phyloP scores from a whole-genome alignment of 2,797 vertebrate species.

The Sebastes baramenuke region DNA sequence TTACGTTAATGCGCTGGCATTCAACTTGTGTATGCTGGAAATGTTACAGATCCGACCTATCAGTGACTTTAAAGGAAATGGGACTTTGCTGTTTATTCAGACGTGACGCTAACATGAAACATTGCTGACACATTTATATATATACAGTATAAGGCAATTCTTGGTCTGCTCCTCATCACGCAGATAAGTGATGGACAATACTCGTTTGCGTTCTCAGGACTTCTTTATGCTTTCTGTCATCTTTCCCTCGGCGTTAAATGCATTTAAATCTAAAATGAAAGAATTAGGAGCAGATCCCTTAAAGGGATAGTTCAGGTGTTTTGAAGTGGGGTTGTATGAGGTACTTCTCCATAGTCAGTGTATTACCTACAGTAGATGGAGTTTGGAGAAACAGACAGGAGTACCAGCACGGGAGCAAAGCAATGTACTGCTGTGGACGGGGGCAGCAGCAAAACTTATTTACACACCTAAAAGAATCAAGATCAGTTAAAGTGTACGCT shows the following conservation, averaged over 20 bases:
- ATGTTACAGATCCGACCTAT: background rate
- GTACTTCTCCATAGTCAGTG: no score
- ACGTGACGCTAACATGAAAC: background rate
- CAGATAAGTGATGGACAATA: no score
- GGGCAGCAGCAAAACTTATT: no score
- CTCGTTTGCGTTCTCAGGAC: background rate
- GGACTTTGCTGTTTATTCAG: background rate
- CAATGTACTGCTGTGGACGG: no score
- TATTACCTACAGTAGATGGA: no score
- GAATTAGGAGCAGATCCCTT: background rate
- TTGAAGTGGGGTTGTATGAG: no score
- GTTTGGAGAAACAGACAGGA: no score
- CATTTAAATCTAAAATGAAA: background rate
- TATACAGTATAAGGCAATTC: background rate
- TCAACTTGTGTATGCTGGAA: background rate
- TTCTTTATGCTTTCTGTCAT: background rate
- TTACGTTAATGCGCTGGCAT: background rate
- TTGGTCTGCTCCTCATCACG: background rate
- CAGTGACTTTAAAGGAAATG: background rate
- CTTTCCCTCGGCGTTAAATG: no score
- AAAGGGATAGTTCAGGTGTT: background rate
- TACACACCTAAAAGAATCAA: rapidly evolving
- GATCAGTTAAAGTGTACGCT: rapidly evolving
- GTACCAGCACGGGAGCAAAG: no score
- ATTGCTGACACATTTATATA: background rate